A percentile compares a stretch with the other conserved stretches of the same genome.
Conservation (phyloP, 2,888 invertebrate genomes). For the Pristionchus arcanus region DNA sequence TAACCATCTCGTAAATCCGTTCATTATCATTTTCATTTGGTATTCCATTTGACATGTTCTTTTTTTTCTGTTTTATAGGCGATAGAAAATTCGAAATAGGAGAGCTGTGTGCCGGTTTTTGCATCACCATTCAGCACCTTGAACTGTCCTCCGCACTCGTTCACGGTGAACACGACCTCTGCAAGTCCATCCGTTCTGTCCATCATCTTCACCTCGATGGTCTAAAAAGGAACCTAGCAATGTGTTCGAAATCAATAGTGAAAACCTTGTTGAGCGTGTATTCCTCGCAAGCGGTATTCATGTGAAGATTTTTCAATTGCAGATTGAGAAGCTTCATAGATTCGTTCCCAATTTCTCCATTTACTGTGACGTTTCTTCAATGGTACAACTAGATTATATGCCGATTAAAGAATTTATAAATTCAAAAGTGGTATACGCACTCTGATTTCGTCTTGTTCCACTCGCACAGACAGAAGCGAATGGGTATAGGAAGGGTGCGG, state of each 20-base stretch:
- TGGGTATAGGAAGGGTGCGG: conserved; percentile 48
- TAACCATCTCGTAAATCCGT: not conserved
- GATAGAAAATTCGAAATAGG: too few species aligned
- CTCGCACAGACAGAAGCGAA: conserved; percentile 49
- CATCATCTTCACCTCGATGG: not conserved
- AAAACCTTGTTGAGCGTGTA: not conserved
- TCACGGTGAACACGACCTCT: not conserved
- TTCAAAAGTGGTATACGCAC: not conserved
- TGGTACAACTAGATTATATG: not conserved
- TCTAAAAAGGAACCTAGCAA: not conserved
- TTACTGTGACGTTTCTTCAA: not conserved
- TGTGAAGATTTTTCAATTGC: not conserved
- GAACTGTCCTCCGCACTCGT: conserved; percentile 14
- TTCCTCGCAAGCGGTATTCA: not conserved
- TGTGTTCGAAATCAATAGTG: not conserved
- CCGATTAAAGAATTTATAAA: too few species aligned
- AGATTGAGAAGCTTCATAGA: not conserved
- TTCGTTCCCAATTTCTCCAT: not conserved
- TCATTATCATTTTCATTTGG: too few species aligned
- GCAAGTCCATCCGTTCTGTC: conserved; percentile 2
- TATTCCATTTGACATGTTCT: too few species aligned
- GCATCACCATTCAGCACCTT: conserved; percentile 18
- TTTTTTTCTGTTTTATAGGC: too few species aligned
- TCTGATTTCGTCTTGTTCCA: conserved; percentile 34
- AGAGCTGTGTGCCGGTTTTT: too few species aligned